Evolutionary conservation across 2,888 invertebrate genomes (phyloP), one percentile per base, ranked within the genome.

Genomic region (Labia minor): DNA sequence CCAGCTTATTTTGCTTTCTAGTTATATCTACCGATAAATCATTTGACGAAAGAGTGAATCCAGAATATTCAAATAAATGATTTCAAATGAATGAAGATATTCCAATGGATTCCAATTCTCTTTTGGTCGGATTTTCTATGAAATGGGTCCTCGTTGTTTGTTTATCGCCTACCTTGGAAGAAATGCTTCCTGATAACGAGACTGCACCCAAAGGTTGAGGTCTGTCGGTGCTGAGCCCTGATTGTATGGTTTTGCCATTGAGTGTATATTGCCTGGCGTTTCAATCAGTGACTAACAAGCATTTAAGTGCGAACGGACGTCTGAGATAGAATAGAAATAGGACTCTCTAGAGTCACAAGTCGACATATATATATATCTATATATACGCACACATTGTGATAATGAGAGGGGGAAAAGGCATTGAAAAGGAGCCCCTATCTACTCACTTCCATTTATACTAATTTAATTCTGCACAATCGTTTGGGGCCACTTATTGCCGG

Each of bases 241-340:
- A 16, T 49, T 49, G 49, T 49, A 49, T 49, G 49, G 49, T 49
- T 49, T 49, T 49, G 49, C 49, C 49, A 49, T 49, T 49, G 49
- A 49, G 49, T 49, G 49, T 49, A 49, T 49, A 14, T 10, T 3
- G 49, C 49, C 49, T 49, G 49, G 49, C 49, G 49, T 49, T 49
- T 49, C 49, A 49, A 49, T 49, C 49, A 49, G 49, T 49, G 49
- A 49, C 49, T 49, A 49, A 49, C 49, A 49, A 49, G 49, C 49
- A 49, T 49, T 49, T 49, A 49, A 49, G n/a, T 49, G 49, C 49
- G 49, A 49, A 49, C 49, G 49, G 49, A 49, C 49, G 49, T 49
- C 49, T 49, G 49, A 16, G 49, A 49, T 49, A 49, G 49, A 49
- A 49, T 49, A 4, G 49, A 49, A 49, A 49, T 49, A 49, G 49